Conservation (phyloP, 2,113 vertebrate genomes). For the Apeltes quadracus region DNA sequence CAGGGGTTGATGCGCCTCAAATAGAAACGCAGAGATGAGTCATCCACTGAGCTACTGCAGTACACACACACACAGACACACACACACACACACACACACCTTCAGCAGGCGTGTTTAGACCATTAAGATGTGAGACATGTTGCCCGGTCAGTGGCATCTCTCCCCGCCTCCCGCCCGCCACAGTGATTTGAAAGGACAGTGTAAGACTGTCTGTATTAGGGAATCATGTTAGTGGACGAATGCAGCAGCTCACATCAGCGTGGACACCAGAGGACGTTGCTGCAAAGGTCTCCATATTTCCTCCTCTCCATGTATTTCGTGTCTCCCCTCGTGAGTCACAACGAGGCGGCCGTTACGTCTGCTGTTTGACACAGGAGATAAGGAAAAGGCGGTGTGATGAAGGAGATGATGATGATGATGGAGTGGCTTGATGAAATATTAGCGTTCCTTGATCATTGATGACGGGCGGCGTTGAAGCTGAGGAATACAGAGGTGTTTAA, state of each 20-base stretch:
- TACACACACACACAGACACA: constrained; percentile 37
- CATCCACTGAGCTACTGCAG: constrained; percentile 74
- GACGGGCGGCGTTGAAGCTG: background rate
- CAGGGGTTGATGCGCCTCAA: constrained; percentile 75
- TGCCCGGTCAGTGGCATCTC: constrained; percentile 25
- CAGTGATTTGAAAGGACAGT: background rate
- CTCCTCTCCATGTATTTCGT: constrained; percentile 20
- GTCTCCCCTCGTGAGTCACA: constrained; percentile 43
- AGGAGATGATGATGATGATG: constrained; percentile 47
- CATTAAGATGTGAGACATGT: constrained; percentile 39
- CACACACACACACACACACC: constrained; percentile 38
- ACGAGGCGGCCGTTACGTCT: constrained; percentile 26
- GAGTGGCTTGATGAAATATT: constrained; percentile 42
- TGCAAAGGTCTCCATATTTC: constrained; percentile 18
- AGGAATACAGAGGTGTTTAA: background rate
- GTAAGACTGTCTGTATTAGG: constrained; percentile 20
- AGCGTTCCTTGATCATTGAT: constrained; percentile 21
- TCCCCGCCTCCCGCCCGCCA: background rate
- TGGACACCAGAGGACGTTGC: background rate
- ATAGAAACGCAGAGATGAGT: constrained; percentile 80
- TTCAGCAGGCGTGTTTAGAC: constrained; percentile 58
- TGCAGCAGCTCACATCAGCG: background rate
- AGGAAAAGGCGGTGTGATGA: constrained; percentile 55
- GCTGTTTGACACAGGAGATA: constrained; percentile 48
- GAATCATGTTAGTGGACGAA: background rate